phyloP scores from a whole-genome alignment of 1,140 invertebrate species.

The Polyergus mexicanus region DNA sequence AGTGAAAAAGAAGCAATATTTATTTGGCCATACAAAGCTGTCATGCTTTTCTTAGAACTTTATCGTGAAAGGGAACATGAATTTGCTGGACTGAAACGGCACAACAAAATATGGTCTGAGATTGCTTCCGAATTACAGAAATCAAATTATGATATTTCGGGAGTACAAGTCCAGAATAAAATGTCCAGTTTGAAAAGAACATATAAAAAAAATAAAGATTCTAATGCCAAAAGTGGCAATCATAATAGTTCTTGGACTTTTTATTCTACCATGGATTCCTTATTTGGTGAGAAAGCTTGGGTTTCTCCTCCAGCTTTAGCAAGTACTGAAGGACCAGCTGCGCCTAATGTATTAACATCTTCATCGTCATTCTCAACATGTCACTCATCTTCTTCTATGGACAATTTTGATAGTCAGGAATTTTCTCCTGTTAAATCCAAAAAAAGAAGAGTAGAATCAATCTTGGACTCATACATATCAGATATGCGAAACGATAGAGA shows the following conservation, averaged over 20 bases:
- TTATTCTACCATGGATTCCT: neutral
- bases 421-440: too few relatives aligned
- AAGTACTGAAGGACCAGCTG: neutral
- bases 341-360: too few relatives aligned
- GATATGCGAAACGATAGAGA: too few relatives aligned
- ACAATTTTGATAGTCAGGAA: too few relatives aligned
- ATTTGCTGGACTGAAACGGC: neutral
- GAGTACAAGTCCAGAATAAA: slow-evolving; percentile 6
- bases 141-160: neutral
- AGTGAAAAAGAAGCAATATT: too few relatives aligned
- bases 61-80: neutral
- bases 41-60: too few relatives aligned
- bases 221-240: neutral
- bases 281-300: slow-evolving; percentile 2
- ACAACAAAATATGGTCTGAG: neutral
- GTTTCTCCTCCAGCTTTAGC: slow-evolving; percentile 1
- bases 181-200: slow-evolving; percentile 14
- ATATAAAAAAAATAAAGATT: slow-evolving; percentile 5
- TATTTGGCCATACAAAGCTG: too few relatives aligned
- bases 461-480: too few relatives aligned
- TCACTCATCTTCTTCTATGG: too few relatives aligned
- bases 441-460: too few relatives aligned
- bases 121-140: neutral
- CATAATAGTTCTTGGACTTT: neutral
- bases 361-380: too few relatives aligned